Base-by-base conservation (phyloP, 2,888 invertebrate species). In the Tachina lurida region DNA sequence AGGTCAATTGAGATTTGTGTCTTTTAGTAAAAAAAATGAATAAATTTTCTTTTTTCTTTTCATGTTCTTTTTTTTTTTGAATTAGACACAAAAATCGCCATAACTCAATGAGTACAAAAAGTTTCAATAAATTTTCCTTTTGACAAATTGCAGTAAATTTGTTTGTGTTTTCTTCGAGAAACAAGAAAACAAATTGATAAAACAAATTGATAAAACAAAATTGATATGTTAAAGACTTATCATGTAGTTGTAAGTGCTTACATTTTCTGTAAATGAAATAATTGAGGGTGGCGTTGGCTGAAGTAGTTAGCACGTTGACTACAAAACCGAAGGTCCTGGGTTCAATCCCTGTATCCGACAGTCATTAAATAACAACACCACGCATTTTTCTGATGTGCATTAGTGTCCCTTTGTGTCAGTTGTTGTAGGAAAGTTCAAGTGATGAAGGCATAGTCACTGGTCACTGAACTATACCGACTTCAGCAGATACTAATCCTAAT, bases 1-100 rank as follows among this genome's bases (percentile, higher is more conserved):
- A 52, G 80, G 49, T 81, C 80, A 81, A 81, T 60, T 67, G 80
- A 60, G 41, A 74, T 74, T 80, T 80, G 56, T 65, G 39, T 31
- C 17, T 58, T 74, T 56, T 5, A 22, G 13, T 7, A 31, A 31
- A 41, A 19, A 39, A 39, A 56, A 73, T 47, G 41, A 65, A 71
- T 65, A n/a, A 41, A 22, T 60, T 60, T 62, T 39, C 41, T 49
- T 12, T 2, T 0, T 49, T 19, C n/a, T 73, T 31, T 19, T 31
- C 7, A 31, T 31, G 31, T 12, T 54, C 19, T 15, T 54, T 10
- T 52, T 67, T 10, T 43, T 17, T 9, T 45, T 58, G 0, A 10
- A 15, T 17, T 8, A 73, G 3, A 31, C 10, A 63, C 22, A 63
- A 43, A 43, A 10, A 5, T 63, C 22, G 15, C 22, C 22, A 19